Base-by-base conservation (phyloP, 1,140 invertebrate genomes). In the Aphidius ervi region DNA sequence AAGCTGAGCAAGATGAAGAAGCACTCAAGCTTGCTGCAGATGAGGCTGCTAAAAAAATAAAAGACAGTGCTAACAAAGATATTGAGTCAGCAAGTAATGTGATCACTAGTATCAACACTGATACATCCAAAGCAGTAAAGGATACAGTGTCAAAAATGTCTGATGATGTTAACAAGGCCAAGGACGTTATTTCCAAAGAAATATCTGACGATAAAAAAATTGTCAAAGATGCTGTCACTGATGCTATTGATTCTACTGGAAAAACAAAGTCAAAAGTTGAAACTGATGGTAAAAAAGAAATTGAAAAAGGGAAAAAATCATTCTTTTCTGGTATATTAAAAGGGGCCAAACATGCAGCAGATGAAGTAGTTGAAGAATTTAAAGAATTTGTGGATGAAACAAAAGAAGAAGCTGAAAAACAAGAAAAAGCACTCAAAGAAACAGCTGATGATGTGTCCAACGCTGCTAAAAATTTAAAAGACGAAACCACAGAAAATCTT, bases 241-340 rank as follows among this genome's bases (percentile, higher is more conserved):
- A 57, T 5, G 47, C 46, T 6, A 6, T 5, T 5, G 62, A 65
- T 49, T 16, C 47, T 6, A 10, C 55, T 2, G 43, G 55, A 47
- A 31, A 46, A 39, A 16, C 2, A 37, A 23, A 16, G 52, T 39
- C 62, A n/a, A 63, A 37, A 16, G 23, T 42, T 41, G 40, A 50
- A 37, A 60, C 48, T 23, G 61, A 40, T 42, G 40, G 37, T 6
- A 56, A 41, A 48, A 62, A 63, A 31, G 46, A 39, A 66, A 68
- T 55, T 55, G 46, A 62, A 2, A 65, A 65, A 56, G 46, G 48
- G 4, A 31, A 31, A n/a, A 49, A 50, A 23, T 69, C 68, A 1
- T 70, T 71, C 40, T 59, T 71, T 1, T 65, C 68, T 1, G 67
- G 67, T 1, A 58, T 71, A 4, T 63, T 71, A 20, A 68, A 67